Base-by-base conservation (phyloP, 2,113 vertebrate species). In the Macrotis lagotis region DNA sequence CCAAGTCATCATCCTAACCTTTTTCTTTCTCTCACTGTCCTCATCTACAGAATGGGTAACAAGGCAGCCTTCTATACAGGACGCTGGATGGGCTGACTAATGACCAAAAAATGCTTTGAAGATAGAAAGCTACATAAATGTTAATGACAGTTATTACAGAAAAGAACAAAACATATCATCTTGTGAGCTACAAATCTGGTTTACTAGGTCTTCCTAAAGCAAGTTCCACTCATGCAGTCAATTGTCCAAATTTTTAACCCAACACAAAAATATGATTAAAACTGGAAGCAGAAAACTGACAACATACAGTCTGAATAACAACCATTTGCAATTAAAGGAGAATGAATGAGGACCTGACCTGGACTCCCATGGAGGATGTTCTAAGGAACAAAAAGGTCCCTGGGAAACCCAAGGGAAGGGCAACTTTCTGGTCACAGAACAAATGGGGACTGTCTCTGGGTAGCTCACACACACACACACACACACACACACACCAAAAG, bases 311-410 rank as follows among this genome's bases (percentile, higher is more conserved):
- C 94, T 31, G 96, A 92, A 91, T 19, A 49, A 95, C 50, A 3
- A 91, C 92, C 50, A 94, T 96, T 92, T 52, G 50, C 90, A 96
- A 94, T 22, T 26, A 96, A 93, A 83, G 51, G 94, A 95, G 94
- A 93, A 92, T 3, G 90, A 89, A 92, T 19, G 51, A 92, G 48
- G 10, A 93, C 94, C 96, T 91, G 93, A 90, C 90, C 55, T 28
- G 95, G 94, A 96, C 90, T 91, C 91, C 88, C 91, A 28, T 47
- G 48, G 66, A 48, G 2, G 51, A 49, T 90, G 37, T 4, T 1
- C 66, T 49, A 44, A 94, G 66, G 83, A 92, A 93, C 47, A 94
- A 28, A 92, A 95, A 92, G 95, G 95, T 92, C 5, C 48, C 50
- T 74, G 94, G 50, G 93, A 95, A 95, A 96, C 51, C 90, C 50